These are phyloP conservation scores for Deroptyus accipitrinus DNA, from an alignment of 2,113 vertebrate species.

Conservation along the genomic window DNA sequence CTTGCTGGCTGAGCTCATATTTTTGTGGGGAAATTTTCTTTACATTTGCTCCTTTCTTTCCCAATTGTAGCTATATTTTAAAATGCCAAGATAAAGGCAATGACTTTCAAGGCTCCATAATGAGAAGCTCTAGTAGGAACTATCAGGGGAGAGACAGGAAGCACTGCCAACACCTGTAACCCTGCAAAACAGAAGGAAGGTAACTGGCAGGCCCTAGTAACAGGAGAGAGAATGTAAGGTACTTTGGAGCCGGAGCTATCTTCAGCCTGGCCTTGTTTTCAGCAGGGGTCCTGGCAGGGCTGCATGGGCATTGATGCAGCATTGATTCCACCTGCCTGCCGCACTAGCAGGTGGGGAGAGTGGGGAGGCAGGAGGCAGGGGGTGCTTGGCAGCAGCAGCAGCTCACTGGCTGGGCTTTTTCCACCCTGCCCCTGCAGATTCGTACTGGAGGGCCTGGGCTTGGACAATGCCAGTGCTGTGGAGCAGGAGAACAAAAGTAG, in stretches of 20 bases:
- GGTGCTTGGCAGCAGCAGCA: fast-evolving
- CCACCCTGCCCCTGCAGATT: background rate
- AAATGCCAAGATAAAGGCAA: background rate
- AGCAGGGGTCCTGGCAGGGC: background rate
- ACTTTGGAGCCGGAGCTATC: background rate
- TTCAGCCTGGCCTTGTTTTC: background rate
- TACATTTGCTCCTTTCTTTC: background rate
- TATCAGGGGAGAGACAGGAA: background rate
- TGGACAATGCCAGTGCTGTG: slow-evolving; percentile 12
- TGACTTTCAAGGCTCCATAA: background rate
- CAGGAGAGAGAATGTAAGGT: background rate
- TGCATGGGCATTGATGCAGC: background rate
- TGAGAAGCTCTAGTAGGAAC: background rate
- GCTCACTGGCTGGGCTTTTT: background rate
- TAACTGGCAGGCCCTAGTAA: background rate
- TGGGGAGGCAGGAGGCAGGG: background rate
- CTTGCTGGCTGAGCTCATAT: background rate
- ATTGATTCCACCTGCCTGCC: background rate
- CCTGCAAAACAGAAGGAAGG: background rate
- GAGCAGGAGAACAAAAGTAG: slow-evolving; percentile 30
- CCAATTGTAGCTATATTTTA: background rate
- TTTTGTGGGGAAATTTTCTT: background rate
- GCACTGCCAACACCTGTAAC: background rate
- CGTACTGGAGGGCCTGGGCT: background rate
- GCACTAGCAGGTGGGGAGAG: background rate